Percentiles rank a stretch among this genome's conserved stretches.
Evolutionary conservation across 1,140 invertebrate genomes (phyloP).

Genomic region (Pseudomyrmex concolor): DNA sequence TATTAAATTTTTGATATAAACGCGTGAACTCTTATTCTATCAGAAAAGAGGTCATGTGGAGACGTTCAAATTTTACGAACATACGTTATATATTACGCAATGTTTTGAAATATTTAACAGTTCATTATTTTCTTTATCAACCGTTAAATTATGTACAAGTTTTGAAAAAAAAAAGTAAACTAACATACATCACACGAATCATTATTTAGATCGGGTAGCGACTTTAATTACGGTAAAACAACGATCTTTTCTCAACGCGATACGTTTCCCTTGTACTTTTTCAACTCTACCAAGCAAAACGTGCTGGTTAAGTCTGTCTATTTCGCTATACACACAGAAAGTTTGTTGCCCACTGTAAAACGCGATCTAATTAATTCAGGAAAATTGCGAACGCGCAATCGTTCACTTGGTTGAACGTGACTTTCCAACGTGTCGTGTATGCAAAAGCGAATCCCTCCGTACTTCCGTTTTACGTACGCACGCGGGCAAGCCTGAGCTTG

Average conservation of each 20-base stretch:
- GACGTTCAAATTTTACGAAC: not conserved
- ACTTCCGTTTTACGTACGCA: conserved; percentile 59
- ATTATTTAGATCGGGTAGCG: conserved; percentile 18
- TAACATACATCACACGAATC: not conserved
- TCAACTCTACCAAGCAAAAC: not conserved
- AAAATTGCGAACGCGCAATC: conserved; percentile 38
- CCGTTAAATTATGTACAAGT: not conserved
- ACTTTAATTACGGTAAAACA: not conserved
- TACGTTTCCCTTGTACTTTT: not conserved
- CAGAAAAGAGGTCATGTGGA: too few relatives aligned
- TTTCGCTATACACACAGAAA: not conserved
- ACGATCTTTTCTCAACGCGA: conserved; percentile 18
- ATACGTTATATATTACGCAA: not conserved
- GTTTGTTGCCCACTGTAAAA: conserved; percentile 12
- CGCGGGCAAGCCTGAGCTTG: conserved; percentile 51
- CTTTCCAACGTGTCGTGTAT: conserved; percentile 36
- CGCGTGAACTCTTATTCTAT: too few relatives aligned
- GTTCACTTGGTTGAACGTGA: conserved; percentile 41
- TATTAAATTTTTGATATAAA: not conserved
- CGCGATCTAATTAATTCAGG: conserved; percentile 49
- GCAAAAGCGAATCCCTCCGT: conserved; percentile 52
- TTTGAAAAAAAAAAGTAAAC: not conserved
- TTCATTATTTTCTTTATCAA: not conserved
- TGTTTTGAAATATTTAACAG: not conserved
- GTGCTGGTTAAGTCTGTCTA: not conserved